Evolutionary conservation across 2,113 vertebrate species (phyloP).

Genomic region (Trochalopteron elliotii): DNA sequence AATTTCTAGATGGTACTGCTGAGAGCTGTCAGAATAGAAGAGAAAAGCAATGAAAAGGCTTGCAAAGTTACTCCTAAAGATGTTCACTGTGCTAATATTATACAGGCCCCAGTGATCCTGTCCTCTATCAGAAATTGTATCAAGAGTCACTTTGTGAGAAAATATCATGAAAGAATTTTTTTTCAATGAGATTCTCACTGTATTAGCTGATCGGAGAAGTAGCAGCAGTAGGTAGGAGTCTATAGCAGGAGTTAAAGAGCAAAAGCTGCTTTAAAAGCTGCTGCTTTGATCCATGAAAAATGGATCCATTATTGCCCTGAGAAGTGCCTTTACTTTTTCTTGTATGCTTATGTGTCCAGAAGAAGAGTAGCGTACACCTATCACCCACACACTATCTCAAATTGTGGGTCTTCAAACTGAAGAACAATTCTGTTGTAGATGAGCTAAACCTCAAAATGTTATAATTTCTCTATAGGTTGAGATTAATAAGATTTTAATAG

Average conservation of each 20-base stretch:
- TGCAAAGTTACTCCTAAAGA: background rate
- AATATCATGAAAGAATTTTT: background rate
- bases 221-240: background rate
- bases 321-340: background rate
- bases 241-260: background rate
- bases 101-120: background rate
- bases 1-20: background rate
- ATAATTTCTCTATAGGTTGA: background rate
- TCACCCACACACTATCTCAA: background rate
- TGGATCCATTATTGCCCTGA: background rate
- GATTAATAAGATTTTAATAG: background rate
- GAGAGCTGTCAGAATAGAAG: background rate
- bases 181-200: background rate
- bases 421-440: background rate
- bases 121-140: background rate
- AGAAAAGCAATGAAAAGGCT: background rate
- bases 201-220: background rate
- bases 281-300: background rate
- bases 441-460: background rate
- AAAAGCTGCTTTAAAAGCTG: background rate
- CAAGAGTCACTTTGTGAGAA: background rate
- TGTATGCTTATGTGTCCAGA: background rate
- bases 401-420: background rate
- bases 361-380: background rate
- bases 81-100: background rate